A percentile compares a stretch with the other conserved stretches of the same genome.
phyloP scores from a whole-genome alignment of 2,888 invertebrate species.

The Pimpla rufipes region DNA sequence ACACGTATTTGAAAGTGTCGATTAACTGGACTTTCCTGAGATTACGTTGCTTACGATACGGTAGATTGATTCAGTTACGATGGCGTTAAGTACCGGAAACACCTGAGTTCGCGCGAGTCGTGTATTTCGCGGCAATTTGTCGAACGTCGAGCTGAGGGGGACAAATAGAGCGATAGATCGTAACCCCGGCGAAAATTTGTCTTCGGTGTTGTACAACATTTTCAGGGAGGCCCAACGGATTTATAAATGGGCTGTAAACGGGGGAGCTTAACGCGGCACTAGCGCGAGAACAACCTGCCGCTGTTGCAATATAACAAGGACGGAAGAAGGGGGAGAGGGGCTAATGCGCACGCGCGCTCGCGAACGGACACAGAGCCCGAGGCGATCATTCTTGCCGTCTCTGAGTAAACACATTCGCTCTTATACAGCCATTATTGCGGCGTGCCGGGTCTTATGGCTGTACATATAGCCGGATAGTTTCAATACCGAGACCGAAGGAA shows the following conservation, averaged over 20 bases:
- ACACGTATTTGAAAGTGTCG: too few relatives aligned
- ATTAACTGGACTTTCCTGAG: too few relatives aligned
- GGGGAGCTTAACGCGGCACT: slow-evolving; percentile 10
- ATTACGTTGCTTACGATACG: too few relatives aligned
- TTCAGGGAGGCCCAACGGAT: slow-evolving; percentile 36
- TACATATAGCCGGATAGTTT: slow-evolving; percentile 31
- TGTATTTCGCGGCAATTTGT: slow-evolving; percentile 4
- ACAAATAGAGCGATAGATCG: slow-evolving; percentile 43
- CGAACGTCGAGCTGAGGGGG: slow-evolving; percentile 8
- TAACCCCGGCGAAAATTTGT: slow-evolving; percentile 47
- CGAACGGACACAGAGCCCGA: background rate
- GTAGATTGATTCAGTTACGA: background rate
- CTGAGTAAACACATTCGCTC: slow-evolving; percentile 61
- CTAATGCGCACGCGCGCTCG: background rate
- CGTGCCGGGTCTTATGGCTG: slow-evolving; percentile 17
- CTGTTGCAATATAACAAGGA: slow-evolving; percentile 41
- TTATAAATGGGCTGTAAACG: slow-evolving; percentile 59
- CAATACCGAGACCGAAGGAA: slow-evolving; percentile 33
- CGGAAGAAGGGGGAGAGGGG: background rate
- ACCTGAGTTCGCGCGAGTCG: slow-evolving; percentile 23
- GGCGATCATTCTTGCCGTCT: slow-evolving; percentile 52
- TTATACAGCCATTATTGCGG: slow-evolving; percentile 46
- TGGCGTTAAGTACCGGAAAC: slow-evolving; percentile 38
- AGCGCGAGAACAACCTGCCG: slow-evolving; percentile 47
- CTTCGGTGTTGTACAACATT: slow-evolving; percentile 46